Evolutionary conservation across 2,113 vertebrate genomes (phyloP), one percentile per base, ranked within the genome.

Genomic region (Motacilla alba): DNA sequence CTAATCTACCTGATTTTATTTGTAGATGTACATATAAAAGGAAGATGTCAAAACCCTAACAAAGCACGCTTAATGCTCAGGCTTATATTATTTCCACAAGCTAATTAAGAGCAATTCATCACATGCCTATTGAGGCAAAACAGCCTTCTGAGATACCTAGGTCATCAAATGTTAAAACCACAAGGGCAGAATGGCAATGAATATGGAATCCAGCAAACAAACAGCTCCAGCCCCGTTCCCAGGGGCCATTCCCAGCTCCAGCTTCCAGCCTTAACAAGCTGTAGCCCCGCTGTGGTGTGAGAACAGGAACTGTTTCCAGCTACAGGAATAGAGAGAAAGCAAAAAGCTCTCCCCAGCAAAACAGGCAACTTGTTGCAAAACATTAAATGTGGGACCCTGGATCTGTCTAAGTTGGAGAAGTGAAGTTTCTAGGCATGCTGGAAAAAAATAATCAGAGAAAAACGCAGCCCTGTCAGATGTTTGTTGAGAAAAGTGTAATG

Each of bases 1-100:
- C 82, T 92, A 82, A 95, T 94, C 96, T 94, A 97, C 96, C 94
- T 96, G 96, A 94, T 93, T 94, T 94, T 93, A 94, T 96, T 92
- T 97, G 96, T 94, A 94, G 93, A 91, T 67, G 69, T 91, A 87
- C 76, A 26, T 74, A 89, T 30, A 91, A 93, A 93, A 95, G 93
- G 93, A 85, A 90, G 93, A 95, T 94, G 90, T 94, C 95, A 95
- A 95, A 96, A 95, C 93, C 92, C 80, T 85, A 94, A 96, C 94
- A 96, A 97, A 94, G 90, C 74, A 75, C 5, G 9, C 79, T 93
- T 91, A 95, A 90, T 82, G 70, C 82, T 95, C 52, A 56, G 68
- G 93, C 89, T 95, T 89, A 77, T 78, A 82, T 93, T 94, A 95
- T 79, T 87, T 85, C 92, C 94, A 86, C 89, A 89, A 93, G 87